These are phyloP conservation scores for Vultur gryphus DNA, from an alignment of 2,797 vertebrate genomes.

Conservation along the genomic window DNA sequence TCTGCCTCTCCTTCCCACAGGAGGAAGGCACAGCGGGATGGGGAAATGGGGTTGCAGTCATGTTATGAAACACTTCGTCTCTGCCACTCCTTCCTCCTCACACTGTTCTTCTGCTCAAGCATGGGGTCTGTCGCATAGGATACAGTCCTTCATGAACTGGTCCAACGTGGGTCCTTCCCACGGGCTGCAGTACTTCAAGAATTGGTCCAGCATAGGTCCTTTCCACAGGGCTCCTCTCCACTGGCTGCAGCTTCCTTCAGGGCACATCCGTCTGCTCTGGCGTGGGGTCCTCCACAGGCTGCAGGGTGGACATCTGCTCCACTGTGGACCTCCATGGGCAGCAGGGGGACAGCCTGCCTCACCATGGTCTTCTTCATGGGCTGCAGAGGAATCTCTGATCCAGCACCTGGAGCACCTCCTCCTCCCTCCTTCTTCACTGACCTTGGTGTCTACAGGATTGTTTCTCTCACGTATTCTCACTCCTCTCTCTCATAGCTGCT, in stretches of 20 bases:
- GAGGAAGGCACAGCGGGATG: neutral
- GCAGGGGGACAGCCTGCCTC: neutral
- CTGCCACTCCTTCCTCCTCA: neutral
- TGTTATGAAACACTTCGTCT: neutral
- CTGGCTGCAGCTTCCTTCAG: neutral
- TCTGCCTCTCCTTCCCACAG: neutral
- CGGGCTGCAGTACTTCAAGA: neutral
- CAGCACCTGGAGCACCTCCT: accelerated
- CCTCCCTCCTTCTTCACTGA: neutral
- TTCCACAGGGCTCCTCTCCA: neutral
- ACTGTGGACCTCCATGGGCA: neutral
- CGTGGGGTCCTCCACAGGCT: accelerated
- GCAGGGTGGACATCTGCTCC: neutral
- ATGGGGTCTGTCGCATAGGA: neutral
- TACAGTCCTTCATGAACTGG: neutral
- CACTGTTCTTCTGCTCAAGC: neutral
- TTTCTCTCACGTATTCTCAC: neutral
- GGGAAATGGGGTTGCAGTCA: neutral
- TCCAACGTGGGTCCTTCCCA: neutral
- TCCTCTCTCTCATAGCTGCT: neutral
- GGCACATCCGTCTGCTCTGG: neutral
- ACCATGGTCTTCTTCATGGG: neutral
- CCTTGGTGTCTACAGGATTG: neutral
- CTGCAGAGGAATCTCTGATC: neutral
- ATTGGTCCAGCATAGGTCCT: neutral